A percentile compares a stretch with the other conserved stretches of the same genome.
Evolutionary conservation across 1,140 invertebrate species (phyloP).

Genomic region (Lasaia peninsularis): DNA sequence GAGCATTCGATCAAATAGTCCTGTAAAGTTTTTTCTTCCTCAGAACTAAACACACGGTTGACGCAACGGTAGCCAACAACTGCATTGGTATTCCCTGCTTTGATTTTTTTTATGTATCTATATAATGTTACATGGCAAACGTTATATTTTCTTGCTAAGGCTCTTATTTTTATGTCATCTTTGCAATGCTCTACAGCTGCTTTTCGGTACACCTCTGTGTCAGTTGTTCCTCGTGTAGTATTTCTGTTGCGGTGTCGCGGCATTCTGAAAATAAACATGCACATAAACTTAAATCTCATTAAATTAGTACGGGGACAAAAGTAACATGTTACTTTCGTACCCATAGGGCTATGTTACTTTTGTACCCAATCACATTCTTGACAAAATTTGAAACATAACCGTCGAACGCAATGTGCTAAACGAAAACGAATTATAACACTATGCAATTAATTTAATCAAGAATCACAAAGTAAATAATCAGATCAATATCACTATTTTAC

Average conservation of each 20-base stretch:
- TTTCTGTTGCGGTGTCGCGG: slow-evolving; percentile 20
- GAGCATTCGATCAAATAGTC: slow-evolving; percentile 31
- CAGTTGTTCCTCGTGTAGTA: slow-evolving; percentile 24
- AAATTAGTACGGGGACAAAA: slow-evolving; percentile 16
- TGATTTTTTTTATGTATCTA: slow-evolving; percentile 27
- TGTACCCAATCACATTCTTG: slow-evolving; percentile 23
- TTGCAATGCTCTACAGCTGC: slow-evolving; percentile 31
- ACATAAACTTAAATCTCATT: slow-evolving; percentile 10
- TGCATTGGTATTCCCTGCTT: slow-evolving; percentile 27
- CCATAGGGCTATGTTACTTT: neutral
- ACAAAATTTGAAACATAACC: slow-evolving; percentile 16
- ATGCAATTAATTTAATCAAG: slow-evolving; percentile 23
- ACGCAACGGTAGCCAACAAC: slow-evolving; percentile 26
- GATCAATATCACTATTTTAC: slow-evolving; percentile 23
- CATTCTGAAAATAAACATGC: slow-evolving; percentile 20
- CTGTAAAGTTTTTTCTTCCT: slow-evolving; percentile 24
- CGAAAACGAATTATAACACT: slow-evolving; percentile 18
- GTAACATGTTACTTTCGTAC: slow-evolving; percentile 28
- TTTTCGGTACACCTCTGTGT: slow-evolving; percentile 28
- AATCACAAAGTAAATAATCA: slow-evolving; percentile 26
- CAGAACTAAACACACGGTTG: slow-evolving; percentile 22
- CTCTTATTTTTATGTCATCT: slow-evolving; percentile 26
- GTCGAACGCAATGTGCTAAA: slow-evolving; percentile 10
- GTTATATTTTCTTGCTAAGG: slow-evolving; percentile 28
- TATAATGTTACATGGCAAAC: slow-evolving; percentile 30